Conservation (phyloP, 2,797 vertebrate genomes). For the Threskiornis aethiopicus region DNA sequence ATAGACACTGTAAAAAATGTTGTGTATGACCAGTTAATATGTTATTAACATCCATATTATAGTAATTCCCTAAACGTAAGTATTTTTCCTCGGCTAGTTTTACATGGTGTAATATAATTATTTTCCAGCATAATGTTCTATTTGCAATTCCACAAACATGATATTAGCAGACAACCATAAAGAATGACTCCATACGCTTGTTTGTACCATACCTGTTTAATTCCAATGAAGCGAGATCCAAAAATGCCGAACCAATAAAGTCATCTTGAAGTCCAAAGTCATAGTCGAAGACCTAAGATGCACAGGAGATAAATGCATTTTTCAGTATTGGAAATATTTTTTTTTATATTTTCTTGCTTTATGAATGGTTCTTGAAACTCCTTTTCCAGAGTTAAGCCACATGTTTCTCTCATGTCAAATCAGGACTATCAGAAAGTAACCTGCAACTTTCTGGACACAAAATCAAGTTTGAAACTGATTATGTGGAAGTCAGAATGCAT, state of each 20-base stretch:
- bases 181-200: not conserved
- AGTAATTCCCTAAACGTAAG: not conserved
- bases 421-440: not conserved
- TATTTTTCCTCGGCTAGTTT: not conserved
- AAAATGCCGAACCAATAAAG: slow-evolving; percentile 93
- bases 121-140: not conserved
- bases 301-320: not conserved
- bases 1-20: not conserved
- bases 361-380: not conserved
- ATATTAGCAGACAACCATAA: not conserved
- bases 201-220: slow-evolving; percentile 82
- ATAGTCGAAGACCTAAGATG: slow-evolving; percentile 92
- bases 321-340: not conserved
- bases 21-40: not conserved
- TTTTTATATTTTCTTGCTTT: not conserved
- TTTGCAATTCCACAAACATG: not conserved
- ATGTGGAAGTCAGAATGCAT: not conserved
- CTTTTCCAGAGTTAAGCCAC: not conserved
- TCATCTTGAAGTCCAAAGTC: slow-evolving; percentile 98
- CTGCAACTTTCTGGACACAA: not conserved
- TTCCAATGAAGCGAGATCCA: slow-evolving; percentile 88
- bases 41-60: not conserved
- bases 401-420: not conserved
- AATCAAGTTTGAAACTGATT: not conserved
- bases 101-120: not conserved